Conservation (phyloP, 1,140 invertebrate species). For the Stenopsyche tienmushanensis region DNA sequence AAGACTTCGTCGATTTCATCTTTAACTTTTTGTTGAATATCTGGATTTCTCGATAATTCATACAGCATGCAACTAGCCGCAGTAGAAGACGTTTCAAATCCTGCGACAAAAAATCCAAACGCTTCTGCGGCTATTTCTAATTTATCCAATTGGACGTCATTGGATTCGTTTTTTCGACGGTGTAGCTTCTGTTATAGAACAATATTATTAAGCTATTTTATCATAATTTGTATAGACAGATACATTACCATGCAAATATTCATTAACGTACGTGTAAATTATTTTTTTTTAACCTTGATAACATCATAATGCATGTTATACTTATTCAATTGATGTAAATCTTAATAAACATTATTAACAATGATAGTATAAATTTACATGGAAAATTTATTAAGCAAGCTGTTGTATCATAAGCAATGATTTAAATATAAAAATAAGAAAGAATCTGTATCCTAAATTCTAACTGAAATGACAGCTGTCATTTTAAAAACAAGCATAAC, state of each 20-base stretch:
- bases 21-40: slow-evolving; percentile 55
- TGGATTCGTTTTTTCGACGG: slow-evolving; percentile 27
- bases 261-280: too few species aligned
- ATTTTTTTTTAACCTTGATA: neutral
- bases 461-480: too few species aligned
- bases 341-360: too few species aligned
- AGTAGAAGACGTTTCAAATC: slow-evolving; percentile 62
- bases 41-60: slow-evolving; percentile 54
- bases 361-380: too few species aligned
- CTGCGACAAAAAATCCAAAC: slow-evolving; percentile 54
- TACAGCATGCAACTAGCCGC: slow-evolving; percentile 49
- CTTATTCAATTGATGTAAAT: too few species aligned
- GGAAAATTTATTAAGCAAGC: too few species aligned
- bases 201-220: neutral
- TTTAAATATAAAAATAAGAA: too few species aligned
- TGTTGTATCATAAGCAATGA: too few species aligned
- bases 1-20: slow-evolving; percentile 57
- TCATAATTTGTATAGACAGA: too few species aligned
- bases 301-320: too few species aligned
- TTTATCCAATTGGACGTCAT: slow-evolving; percentile 3
- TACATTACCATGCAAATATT: neutral
- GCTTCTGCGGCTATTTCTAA: slow-evolving; percentile 44
- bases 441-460: too few species aligned
- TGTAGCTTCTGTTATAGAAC: neutral
- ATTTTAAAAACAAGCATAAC: too few species aligned